phyloP scores from a whole-genome alignment of 1,140 invertebrate species.

The Ostrea edulis region DNA sequence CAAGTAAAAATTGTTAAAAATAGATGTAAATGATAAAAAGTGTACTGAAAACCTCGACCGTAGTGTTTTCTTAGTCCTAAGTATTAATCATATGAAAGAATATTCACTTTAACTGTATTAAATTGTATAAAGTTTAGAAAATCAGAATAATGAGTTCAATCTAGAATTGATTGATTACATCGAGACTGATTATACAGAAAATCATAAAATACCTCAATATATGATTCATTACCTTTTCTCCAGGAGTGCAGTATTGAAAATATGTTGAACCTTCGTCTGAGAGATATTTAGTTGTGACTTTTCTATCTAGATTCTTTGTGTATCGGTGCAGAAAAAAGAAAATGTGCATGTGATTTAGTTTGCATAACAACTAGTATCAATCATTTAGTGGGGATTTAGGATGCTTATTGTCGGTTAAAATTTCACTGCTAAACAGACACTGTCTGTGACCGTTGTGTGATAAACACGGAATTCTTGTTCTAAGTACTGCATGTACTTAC shows the following conservation, averaged over 20 bases:
- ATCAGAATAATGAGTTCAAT: conserved; percentile 1
- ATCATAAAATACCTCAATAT: neutral
- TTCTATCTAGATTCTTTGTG: neutral
- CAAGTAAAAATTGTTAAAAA: no score
- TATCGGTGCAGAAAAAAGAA: conserved; percentile 13
- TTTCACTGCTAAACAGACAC: neutral
- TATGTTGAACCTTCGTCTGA: neutral
- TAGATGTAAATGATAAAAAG: no score
- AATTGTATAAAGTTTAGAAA: neutral
- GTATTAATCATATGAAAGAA: no score
- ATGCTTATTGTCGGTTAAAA: neutral
- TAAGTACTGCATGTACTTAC: neutral
- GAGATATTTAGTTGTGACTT: neutral
- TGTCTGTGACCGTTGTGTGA: neutral
- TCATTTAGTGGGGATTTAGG: neutral
- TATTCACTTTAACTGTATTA: neutral
- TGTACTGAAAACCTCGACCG: no score
- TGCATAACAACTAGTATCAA: neutral
- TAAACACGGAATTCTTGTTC: neutral
- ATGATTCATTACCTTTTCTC: conserved; percentile 15
- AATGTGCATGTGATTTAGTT: conserved; percentile 9
- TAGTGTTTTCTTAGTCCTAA: no score
- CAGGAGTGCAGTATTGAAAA: neutral
- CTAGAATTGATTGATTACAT: neutral
- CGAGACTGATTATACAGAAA: conserved; percentile 14